Percentiles rank a stretch among this genome's conserved stretches.
Evolutionary conservation across 2,113 vertebrate genomes (phyloP).

Genomic region (Phocoena sinus): DNA sequence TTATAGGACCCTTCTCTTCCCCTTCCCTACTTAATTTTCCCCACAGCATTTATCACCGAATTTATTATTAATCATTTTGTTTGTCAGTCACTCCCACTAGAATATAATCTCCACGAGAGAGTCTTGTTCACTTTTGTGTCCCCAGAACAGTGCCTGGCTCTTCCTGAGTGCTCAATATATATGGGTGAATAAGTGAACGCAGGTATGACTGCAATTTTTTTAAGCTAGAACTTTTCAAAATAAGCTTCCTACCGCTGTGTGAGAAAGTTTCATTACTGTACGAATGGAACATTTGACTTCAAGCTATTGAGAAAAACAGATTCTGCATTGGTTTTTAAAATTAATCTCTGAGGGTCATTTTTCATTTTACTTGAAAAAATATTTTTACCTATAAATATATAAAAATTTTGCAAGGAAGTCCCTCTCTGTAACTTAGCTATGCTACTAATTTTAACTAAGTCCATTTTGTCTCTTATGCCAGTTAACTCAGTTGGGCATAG

Average conservation of each 20-base stretch:
- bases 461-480: not conserved
- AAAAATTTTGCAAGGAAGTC: not conserved
- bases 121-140: not conserved
- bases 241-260: not conserved
- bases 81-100: fast-evolving
- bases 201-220: not conserved
- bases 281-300: constrained; percentile 3
- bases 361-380: constrained; percentile 30
- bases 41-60: not conserved
- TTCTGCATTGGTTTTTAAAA: constrained; percentile 16
- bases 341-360: constrained; percentile 30
- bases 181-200: not conserved
- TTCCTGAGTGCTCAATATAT: not conserved
- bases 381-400: not conserved
- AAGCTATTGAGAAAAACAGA: constrained; percentile 41
- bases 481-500: not conserved
- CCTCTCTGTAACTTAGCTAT: not conserved
- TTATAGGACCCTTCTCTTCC: not conserved
- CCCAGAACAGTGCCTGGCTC: not conserved
- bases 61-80: not conserved
- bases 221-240: not conserved
- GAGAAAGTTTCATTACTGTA: not conserved
- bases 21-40: not conserved
- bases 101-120: not conserved
- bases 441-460: not conserved